These are phyloP conservation scores for Hiodon alosoides DNA, from an alignment of 2,113 vertebrate species.

Conservation along the genomic window DNA sequence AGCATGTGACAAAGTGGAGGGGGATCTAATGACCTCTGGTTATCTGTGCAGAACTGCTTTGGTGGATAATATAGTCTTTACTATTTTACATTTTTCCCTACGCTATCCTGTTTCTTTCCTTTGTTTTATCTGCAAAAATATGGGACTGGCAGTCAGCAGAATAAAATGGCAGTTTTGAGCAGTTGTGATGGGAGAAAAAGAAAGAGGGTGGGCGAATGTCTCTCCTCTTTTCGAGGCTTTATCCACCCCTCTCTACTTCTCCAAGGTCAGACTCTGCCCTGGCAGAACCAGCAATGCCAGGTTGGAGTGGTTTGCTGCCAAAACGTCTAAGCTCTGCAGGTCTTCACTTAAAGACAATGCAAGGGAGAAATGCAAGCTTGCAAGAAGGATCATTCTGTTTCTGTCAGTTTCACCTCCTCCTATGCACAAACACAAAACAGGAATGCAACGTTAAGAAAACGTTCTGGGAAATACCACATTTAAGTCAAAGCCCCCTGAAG, in stretches of 20 bases:
- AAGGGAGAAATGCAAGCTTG: neutral
- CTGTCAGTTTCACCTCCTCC: neutral
- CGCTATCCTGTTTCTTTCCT: neutral
- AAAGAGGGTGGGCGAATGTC: neutral
- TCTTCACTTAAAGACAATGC: conserved; percentile 35
- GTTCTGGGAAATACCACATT: too few relatives aligned
- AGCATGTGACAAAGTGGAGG: neutral
- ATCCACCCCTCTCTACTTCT: conserved; percentile 27
- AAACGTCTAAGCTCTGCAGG: conserved; percentile 18
- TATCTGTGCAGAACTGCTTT: neutral
- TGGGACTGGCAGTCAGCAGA: too few relatives aligned
- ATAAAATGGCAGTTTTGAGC: too few relatives aligned
- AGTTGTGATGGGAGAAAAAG: too few relatives aligned
- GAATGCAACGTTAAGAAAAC: too few relatives aligned
- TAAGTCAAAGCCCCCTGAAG: too few relatives aligned
- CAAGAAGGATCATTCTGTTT: neutral
- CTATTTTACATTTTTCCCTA: neutral
- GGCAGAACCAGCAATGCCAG: conserved; percentile 41
- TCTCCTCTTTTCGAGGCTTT: conserved; percentile 18
- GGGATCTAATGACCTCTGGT: neutral
- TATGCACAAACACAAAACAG: neutral
- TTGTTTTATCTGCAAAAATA: too few relatives aligned
- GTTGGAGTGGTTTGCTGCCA: conserved; percentile 34
- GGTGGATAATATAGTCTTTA: neutral
- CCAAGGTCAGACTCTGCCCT: conserved; percentile 57